A percentile compares a stretch with the other conserved stretches of the same genome.
These are phyloP conservation scores for Cyanoramphus novaezelandiae DNA, from an alignment of 2,113 vertebrate species.

Conservation along the genomic window DNA sequence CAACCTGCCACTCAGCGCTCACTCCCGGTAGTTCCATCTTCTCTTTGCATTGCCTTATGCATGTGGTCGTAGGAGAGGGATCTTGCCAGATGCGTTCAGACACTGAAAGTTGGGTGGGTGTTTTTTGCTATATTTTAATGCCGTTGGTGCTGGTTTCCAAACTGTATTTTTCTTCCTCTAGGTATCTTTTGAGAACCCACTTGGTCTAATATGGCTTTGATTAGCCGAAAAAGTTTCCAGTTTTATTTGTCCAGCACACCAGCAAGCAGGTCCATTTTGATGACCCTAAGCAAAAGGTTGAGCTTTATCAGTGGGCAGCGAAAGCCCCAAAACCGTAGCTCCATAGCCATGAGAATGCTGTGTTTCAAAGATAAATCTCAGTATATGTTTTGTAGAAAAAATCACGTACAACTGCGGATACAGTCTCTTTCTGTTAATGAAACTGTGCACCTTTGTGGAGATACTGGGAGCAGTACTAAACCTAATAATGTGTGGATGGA, in stretches of 20 bases:
- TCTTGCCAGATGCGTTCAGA: no score
- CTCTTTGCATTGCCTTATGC: no score
- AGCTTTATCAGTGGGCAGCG: not conserved
- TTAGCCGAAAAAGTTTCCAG: slow-evolving; percentile 39
- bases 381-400: slow-evolving; percentile 20
- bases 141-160: not conserved
- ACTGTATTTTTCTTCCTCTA: not conserved
- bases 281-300: slow-evolving; percentile 30
- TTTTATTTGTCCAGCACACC: not conserved
- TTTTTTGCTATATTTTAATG: not conserved
- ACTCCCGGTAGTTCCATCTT: fast-evolving
- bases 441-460: slow-evolving; percentile 51
- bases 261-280: not conserved
- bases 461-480: slow-evolving; percentile 13
- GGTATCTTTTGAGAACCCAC: not conserved
- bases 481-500: slow-evolving; percentile 57
- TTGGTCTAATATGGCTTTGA: slow-evolving; percentile 62
- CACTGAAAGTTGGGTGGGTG: fast-evolving
- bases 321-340: not conserved
- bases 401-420: slow-evolving; percentile 63
- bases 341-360: not conserved
- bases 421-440: slow-evolving; percentile 58
- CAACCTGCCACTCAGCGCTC: fast-evolving
- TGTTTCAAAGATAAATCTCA: slow-evolving; percentile 10
- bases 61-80: not conserved